Conservation (phyloP, 2,797 vertebrate species). For the Hafferia zeledoni region DNA sequence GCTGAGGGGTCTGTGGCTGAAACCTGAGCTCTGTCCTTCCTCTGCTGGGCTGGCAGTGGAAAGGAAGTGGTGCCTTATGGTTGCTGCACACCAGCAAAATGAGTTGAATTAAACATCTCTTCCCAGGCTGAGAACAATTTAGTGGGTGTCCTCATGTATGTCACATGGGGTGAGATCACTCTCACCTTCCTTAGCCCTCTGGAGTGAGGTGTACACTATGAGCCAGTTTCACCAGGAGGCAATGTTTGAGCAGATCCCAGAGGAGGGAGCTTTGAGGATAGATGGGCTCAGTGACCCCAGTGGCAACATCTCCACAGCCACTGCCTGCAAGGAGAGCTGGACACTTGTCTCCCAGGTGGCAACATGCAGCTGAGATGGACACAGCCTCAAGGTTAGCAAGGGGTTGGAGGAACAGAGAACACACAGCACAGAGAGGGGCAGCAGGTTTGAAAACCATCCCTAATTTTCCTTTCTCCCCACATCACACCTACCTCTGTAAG, state of each 20-base stretch:
- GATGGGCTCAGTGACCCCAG: not conserved
- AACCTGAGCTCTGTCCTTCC: not conserved
- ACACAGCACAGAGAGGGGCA: fast-evolving
- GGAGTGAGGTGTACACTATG: not conserved
- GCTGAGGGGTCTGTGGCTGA: not conserved
- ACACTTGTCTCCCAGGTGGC: not conserved
- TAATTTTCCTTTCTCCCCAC: not conserved
- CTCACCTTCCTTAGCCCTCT: not conserved
- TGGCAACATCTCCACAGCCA: not conserved
- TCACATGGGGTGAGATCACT: not conserved
- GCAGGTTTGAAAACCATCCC: not conserved
- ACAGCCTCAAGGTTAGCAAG: not conserved
- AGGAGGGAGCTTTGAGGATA: not conserved
- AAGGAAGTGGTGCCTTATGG: not conserved
- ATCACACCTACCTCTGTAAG: not conserved
- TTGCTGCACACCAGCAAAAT: not conserved
- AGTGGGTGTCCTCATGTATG: not conserved
- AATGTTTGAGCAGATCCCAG: not conserved
- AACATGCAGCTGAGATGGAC: not conserved
- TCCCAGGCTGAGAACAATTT: not conserved
- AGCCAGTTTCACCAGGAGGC: not conserved
- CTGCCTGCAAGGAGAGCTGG: not conserved
- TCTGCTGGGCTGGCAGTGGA: not conserved
- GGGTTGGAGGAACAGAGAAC: not conserved
- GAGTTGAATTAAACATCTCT: not conserved